Evolutionary conservation across 2,888 invertebrate genomes (phyloP), one percentile per base, ranked within the genome.

Genomic region (Microchrysa polita): DNA sequence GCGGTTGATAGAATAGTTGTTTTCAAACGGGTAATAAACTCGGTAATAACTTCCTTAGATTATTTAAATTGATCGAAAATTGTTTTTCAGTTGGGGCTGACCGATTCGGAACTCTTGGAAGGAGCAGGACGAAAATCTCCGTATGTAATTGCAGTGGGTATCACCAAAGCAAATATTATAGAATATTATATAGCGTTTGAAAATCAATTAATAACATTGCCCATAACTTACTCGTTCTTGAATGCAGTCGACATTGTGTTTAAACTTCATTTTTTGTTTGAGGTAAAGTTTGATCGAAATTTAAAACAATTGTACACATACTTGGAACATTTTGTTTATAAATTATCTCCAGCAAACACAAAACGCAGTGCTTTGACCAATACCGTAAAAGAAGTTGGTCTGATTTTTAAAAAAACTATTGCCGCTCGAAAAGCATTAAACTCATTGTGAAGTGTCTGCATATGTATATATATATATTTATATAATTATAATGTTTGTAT

Each of bases 201-300:
- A 34, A 34, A 34, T 34, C 27, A 34, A 7, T 34, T 34, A 34
- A 34, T 34, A 2, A 34, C 27, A 34, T 34, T 34, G 27, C 27
- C 27, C 27, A 34, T 7, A 34, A 34, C 2, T 34, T 34, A 34
- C 27, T 34, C 27, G 27, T 52, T 52, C 52, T 16, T 16, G 16
- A 1, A 52, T 52, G n/a, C 14, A 16, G 16, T 52, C 4, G n/a
- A 52, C 16, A 16, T 52, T 16, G 14, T 5, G 14, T 52, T 52
- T 52, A 52, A 52, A 16, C 52, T 52, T 52, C 52, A 1, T 16
- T 52, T 52, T 52, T 52, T 52, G 52, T 52, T 52, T 52, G 16
- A 52, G 14, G 1, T 52, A 1, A 52, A 52, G 52, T 52, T 16
- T 52, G 52, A 52, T 7, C 2, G 27, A 34, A 34, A 34, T 34